These are phyloP conservation scores for Parasteatoda tepidariorum DNA, from an alignment of 1,140 invertebrate genomes.

Conservation along the genomic window DNA sequence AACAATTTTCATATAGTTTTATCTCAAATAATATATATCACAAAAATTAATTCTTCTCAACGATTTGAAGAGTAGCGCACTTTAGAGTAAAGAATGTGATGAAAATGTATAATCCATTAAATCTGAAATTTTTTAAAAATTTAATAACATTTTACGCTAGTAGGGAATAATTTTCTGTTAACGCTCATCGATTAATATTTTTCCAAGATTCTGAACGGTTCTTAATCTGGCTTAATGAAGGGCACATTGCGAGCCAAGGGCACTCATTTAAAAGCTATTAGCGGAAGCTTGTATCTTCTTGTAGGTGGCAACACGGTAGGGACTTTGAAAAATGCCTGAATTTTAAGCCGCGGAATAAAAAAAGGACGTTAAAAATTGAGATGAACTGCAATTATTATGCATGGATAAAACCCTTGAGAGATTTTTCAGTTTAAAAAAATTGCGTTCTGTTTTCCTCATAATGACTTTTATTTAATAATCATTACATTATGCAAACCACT, in stretches of 20 bases:
- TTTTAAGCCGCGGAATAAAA: background rate
- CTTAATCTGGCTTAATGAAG: background rate
- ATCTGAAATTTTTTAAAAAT: too few species aligned
- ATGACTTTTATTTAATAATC: conserved; percentile 14
- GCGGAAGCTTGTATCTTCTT: background rate
- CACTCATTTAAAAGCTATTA: background rate
- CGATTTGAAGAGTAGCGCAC: too few species aligned
- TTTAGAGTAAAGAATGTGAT: too few species aligned
- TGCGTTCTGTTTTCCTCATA: background rate
- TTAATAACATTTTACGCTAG: too few species aligned
- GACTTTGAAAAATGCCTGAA: background rate
- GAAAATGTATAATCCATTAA: too few species aligned
- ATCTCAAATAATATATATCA: too few species aligned
- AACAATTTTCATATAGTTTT: too few species aligned
- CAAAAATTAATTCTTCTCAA: too few species aligned
- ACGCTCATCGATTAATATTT: too few species aligned
- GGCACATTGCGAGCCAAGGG: background rate
- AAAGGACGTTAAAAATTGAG: background rate
- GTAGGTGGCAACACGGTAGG: background rate
- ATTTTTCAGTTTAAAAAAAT: background rate
- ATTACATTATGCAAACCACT: conserved; percentile 22
- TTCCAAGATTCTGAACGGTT: too few species aligned
- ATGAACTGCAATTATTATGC: background rate
- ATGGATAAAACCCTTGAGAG: background rate
- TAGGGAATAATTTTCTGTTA: too few species aligned